Evolutionary conservation across 2,113 vertebrate species (phyloP).

Genomic region (Gymnarchus niloticus): DNA sequence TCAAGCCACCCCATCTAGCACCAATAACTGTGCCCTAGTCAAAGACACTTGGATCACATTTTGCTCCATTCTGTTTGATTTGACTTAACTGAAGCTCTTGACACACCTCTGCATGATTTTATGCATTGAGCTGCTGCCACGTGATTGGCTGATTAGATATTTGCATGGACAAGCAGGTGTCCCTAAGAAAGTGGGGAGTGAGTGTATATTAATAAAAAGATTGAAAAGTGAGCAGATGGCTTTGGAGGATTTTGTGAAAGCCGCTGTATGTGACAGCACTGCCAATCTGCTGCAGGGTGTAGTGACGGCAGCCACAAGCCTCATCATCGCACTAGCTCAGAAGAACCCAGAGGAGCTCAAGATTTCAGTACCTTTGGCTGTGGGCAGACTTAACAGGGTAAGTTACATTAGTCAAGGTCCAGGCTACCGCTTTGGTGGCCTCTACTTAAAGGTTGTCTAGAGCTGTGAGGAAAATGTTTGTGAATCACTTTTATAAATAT

Average conservation of each 20-base stretch:
- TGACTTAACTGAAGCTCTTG: no score
- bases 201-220: neutral
- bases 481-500: neutral
- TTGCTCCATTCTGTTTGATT: no score
- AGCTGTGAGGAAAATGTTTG: neutral
- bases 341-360: slow-evolving; percentile 92
- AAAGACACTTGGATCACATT: no score
- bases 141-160: no score
- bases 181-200: no score
- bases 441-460: neutral
- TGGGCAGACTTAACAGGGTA: slow-evolving; percentile 82
- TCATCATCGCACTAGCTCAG: slow-evolving; percentile 84
- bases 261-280: neutral
- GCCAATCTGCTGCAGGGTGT: slow-evolving; percentile 65
- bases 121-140: no score
- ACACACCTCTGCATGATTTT: no score
- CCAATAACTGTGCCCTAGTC: no score
- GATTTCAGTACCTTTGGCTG: slow-evolving; percentile 80
- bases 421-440: neutral
- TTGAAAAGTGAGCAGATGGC: neutral
- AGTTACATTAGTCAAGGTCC: neutral
- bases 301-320: slow-evolving; percentile 82
- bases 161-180: no score
- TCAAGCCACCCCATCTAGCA: no score
- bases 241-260: neutral